A percentile compares a stretch with the other conserved stretches of the same genome.
Conservation (phyloP, 53 echinoderm and acorn worm genomes). For the Paracentrotus lividus region DNA sequence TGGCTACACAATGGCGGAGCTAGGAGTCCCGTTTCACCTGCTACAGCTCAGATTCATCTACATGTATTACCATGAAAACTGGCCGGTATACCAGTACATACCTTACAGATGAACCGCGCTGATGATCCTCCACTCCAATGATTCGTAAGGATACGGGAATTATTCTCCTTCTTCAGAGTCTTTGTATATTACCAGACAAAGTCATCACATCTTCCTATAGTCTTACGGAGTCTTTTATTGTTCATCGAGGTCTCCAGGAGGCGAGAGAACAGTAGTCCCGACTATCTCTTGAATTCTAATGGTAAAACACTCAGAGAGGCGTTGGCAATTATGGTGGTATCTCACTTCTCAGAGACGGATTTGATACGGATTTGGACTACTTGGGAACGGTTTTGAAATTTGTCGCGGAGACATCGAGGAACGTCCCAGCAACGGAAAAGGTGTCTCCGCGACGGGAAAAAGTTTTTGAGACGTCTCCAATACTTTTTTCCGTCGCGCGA, state of each 20-base stretch:
- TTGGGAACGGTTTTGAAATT: too few relatives aligned
- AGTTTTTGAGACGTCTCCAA: too few relatives aligned
- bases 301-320: too few relatives aligned
- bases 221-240: not conserved
- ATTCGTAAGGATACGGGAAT: not conserved
- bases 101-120: not conserved
- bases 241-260: not conserved
- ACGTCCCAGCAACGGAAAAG: too few relatives aligned
- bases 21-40: not conserved
- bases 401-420: too few relatives aligned
- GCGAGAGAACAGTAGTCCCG: not conserved
- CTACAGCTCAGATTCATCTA: not conserved
- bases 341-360: too few relatives aligned
- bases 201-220: not conserved
- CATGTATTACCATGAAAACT: not conserved
- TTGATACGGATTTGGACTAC: too few relatives aligned
- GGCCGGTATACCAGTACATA: not conserved
- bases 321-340: too few relatives aligned
- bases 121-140: not conserved
- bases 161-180: not conserved
- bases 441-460: too few relatives aligned
- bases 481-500: too few relatives aligned
- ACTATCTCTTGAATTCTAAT: not conserved
- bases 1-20: not conserved
- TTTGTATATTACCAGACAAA: not conserved